Percentiles rank a stretch among this genome's conserved stretches.
Conservation (phyloP, 2,113 vertebrate genomes). For the Etheostoma spectabile region DNA sequence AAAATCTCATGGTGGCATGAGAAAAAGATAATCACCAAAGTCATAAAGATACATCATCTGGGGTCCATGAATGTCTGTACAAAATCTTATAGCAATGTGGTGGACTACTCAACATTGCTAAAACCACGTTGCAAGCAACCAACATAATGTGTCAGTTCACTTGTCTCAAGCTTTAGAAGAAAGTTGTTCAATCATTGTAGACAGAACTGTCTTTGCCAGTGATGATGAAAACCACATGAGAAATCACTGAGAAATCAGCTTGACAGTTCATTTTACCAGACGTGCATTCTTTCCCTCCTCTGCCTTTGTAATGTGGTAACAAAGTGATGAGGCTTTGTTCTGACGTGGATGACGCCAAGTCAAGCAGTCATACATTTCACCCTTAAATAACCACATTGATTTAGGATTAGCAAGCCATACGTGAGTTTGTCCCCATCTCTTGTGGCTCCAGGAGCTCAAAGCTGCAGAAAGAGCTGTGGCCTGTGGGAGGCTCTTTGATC, state of each 20-base stretch:
- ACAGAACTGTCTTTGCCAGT: not conserved
- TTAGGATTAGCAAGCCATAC: slow-evolving; percentile 68
- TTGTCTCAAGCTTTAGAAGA: not conserved
- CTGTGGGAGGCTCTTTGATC: slow-evolving; percentile 71
- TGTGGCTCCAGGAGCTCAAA: slow-evolving; percentile 39
- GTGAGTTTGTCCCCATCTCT: slow-evolving; percentile 36
- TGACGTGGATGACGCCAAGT: slow-evolving; percentile 32
- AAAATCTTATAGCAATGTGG: not conserved
- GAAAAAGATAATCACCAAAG: not conserved
- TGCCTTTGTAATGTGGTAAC: not conserved
- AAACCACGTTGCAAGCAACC: not conserved
- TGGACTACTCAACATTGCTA: not conserved
- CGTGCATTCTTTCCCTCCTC: not conserved
- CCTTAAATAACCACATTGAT: slow-evolving; percentile 64
- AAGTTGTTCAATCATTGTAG: slow-evolving; percentile 10
- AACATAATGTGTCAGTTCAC: not conserved
- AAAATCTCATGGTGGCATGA: not conserved
- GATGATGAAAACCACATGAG: slow-evolving; percentile 10
- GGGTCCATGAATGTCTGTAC: not conserved
- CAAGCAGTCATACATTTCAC: slow-evolving; percentile 50
- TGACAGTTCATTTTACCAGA: slow-evolving; percentile 24
- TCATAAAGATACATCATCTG: not conserved
- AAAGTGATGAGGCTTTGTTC: slow-evolving; percentile 59
- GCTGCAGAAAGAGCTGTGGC: slow-evolving; percentile 47
- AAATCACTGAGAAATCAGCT: no score